Evolutionary conservation across 2,888 invertebrate species (phyloP).

Genomic region (Maniola hyperantus): DNA sequence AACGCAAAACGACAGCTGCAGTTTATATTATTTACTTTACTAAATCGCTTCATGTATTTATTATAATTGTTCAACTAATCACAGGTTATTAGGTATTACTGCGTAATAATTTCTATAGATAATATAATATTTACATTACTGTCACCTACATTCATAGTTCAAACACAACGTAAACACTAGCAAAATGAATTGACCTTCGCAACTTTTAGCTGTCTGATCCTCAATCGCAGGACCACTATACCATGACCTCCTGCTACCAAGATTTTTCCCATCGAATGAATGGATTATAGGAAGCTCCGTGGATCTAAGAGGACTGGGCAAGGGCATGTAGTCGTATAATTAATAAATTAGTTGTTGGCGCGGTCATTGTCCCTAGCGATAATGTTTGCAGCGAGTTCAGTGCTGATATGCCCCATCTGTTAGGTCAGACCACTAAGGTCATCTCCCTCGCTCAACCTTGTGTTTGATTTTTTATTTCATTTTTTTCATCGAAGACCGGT

Average conservation of each 20-base stretch:
- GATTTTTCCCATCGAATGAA: constrained; percentile 29
- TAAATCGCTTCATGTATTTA: background rate
- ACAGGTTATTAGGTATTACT: background rate
- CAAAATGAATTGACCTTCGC: constrained; percentile 64
- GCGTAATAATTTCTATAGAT: background rate
- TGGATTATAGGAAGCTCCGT: constrained; percentile 32
- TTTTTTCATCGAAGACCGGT: constrained; percentile 8
- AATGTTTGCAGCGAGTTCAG: constrained; percentile 64
- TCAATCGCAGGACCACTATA: constrained; percentile 53
- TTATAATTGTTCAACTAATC: too few species aligned
- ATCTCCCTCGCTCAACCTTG: constrained; percentile 55
- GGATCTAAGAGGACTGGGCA: constrained; percentile 59
- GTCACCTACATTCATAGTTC: constrained; percentile 32
- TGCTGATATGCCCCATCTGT: constrained; percentile 74
- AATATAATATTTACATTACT: background rate
- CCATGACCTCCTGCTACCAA: constrained; percentile 49
- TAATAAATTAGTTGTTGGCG: constrained; percentile 76
- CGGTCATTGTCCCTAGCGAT: constrained; percentile 75
- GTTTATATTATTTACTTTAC: background rate
- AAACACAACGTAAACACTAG: constrained; percentile 19
- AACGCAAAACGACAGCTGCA: background rate
- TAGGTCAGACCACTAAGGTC: constrained; percentile 68
- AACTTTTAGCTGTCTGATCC: constrained; percentile 62
- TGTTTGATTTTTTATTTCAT: constrained; percentile 32
- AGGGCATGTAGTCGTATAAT: constrained; percentile 69